Evolutionary conservation across 2,797 vertebrate species (phyloP).

Genomic region (Notoglanidium macrostoma): DNA sequence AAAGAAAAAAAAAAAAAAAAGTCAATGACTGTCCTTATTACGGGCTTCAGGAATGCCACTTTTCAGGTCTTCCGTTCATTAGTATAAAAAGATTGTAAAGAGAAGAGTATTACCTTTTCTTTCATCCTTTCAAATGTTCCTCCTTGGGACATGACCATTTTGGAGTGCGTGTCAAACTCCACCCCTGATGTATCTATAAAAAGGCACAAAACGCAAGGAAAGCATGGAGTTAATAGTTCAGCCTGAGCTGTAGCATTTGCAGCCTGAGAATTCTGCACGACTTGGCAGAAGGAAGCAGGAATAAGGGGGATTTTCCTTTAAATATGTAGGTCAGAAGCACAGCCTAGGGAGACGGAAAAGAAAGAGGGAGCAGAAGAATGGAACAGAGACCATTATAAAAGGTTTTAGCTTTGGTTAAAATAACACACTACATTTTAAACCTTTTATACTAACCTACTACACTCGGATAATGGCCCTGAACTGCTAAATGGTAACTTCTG

Average conservation of each 20-base stretch:
- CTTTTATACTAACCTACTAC: background rate
- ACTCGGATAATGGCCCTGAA: background rate
- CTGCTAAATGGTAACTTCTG: background rate
- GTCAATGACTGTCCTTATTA: constrained; percentile 15
- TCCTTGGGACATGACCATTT: constrained; percentile 94
- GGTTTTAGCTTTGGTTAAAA: background rate
- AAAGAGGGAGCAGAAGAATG: background rate
- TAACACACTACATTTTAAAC: background rate
- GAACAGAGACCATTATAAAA: constrained; percentile 3
- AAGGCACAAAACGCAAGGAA: background rate
- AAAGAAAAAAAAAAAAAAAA: no score
- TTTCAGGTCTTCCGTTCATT: background rate
- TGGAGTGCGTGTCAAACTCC: constrained; percentile 93
- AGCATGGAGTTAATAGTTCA: background rate
- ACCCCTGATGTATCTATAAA: constrained; percentile 86
- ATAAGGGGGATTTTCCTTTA: constrained; percentile 36
- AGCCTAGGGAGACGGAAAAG: constrained; percentile 10
- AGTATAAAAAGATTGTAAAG: background rate
- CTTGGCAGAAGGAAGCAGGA: constrained; percentile 23
- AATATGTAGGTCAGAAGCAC: constrained; percentile 56
- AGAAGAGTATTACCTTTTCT: constrained; percentile 83
- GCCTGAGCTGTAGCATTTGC: background rate
- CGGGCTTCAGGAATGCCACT: background rate
- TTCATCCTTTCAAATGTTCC: constrained; percentile 94
- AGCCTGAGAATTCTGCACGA: constrained; percentile 19